phyloP scores from a whole-genome alignment of 2,113 vertebrate species.

The Thryonomys swinderianus region DNA sequence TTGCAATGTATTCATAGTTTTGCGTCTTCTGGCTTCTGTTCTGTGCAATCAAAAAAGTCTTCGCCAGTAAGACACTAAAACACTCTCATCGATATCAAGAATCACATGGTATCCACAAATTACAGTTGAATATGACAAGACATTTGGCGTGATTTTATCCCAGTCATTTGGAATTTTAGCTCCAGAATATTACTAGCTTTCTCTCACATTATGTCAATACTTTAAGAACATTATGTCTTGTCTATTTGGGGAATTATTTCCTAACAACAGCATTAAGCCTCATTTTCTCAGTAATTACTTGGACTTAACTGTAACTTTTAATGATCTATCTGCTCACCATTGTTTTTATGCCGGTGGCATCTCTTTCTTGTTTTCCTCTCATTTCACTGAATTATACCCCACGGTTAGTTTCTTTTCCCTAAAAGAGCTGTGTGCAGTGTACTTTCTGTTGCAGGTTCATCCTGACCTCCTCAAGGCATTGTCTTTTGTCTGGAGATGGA shows the following conservation, averaged over 20 bases:
- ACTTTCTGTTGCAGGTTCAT: not conserved
- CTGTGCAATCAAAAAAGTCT: not conserved
- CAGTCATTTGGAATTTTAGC: slow-evolving; percentile 19
- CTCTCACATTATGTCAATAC: slow-evolving; percentile 46
- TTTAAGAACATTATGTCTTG: slow-evolving; percentile 58
- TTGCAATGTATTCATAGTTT: not conserved
- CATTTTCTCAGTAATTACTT: slow-evolving; percentile 61
- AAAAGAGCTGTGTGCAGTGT: not conserved
- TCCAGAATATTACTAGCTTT: slow-evolving; percentile 49
- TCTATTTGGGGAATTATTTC: slow-evolving; percentile 57
- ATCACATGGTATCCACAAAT: not conserved
- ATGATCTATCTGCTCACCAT: slow-evolving; percentile 12
- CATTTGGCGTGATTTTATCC: slow-evolving; percentile 20
- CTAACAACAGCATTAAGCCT: slow-evolving; percentile 37
- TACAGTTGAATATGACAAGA: not conserved
- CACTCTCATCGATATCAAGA: not conserved
- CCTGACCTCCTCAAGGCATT: not conserved
- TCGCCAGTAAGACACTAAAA: slow-evolving; percentile 3
- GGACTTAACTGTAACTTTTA: slow-evolving; percentile 47
- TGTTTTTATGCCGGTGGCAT: not conserved
- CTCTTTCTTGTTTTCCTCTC: not conserved
- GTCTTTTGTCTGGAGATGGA: not conserved
- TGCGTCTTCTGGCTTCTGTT: not conserved
- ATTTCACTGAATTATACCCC: not conserved
- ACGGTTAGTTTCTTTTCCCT: not conserved